Base-by-base conservation (phyloP, 1,140 invertebrate species). In the Orussus abietinus region DNA sequence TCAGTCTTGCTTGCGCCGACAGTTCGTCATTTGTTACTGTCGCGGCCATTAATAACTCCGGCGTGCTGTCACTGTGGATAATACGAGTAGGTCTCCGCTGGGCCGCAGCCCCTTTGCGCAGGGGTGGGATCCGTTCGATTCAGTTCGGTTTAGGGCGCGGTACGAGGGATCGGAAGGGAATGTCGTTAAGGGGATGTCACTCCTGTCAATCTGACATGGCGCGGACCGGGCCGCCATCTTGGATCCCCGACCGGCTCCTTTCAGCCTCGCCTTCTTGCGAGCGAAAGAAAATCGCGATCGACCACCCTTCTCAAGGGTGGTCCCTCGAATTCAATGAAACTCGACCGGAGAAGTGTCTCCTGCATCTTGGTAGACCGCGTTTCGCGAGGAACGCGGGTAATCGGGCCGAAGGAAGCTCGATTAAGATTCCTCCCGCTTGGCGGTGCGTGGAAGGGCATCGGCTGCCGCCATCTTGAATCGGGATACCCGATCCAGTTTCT, bases 21-120 rank as follows among this genome's bases (percentile, higher is more conserved):
- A 72, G 70, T 73, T 71, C 70, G 69, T 73, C 69, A 72, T 73
- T 72, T 73, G 69, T 71, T 68, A 73, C 62, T 72, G 70, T 73
- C 70, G 60, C 57, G 55, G 69, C 69, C 70, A 73, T 73, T 73
- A 73, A 73, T 73, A 73, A 72, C 69, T 72, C 64, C 64, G 55
- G 64, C 61, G 66, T 69, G 56, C 70, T 73, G 70, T 73, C 67
- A 72, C 67, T 72, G 69, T 65, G 69, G 69, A 72, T 73, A 73
- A 72, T 73, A 73, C 67, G 66, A 67, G 69, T 69, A 63, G 67
- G 65, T 67, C 60, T 69, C 59, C 36, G 43, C 47, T 35, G 39
- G 36, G 47, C 31, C 33, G 45, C 51, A 45, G 40, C 51, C 47
- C 60, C 42, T 48, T 25, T 7, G 31, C 56, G 59, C 57, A 66